These are phyloP conservation scores for Amphiprion clarkii DNA, from an alignment of 2,797 vertebrate genomes.

Conservation along the genomic window DNA sequence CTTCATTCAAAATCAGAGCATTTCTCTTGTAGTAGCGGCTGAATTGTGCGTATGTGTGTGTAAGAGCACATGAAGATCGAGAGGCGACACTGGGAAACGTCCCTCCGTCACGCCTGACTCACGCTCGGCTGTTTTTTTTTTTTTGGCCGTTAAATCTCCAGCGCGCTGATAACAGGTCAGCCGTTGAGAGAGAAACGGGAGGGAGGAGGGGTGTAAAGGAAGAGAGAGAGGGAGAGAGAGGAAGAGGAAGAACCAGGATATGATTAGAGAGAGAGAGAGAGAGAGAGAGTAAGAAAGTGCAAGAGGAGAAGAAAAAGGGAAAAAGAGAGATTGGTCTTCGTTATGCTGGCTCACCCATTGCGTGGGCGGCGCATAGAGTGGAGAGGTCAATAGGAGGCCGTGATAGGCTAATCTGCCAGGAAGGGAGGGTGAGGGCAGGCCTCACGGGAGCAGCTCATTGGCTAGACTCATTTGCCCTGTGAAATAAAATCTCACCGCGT, in stretches of 20 bases:
- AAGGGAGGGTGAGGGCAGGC: conserved; percentile 76
- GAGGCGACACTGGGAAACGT: conserved; percentile 69
- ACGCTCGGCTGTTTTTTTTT: conserved; percentile 32
- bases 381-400: conserved; percentile 77
- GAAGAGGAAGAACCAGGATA: conserved; percentile 63
- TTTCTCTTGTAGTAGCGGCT: conserved; percentile 17
- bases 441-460: conserved; percentile 78
- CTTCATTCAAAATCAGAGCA: conserved; percentile 38
- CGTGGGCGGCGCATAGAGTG: conserved; percentile 77
- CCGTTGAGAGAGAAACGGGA: conserved; percentile 69
- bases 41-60: conserved; percentile 22
- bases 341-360: conserved; percentile 75
- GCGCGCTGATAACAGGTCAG: conserved; percentile 80
- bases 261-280: conserved; percentile 66
- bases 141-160: conserved; percentile 74
- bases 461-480: conserved; percentile 74
- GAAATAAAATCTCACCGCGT: conserved; percentile 75
- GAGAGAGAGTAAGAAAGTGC: conserved; percentile 65
- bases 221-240: conserved; percentile 27
- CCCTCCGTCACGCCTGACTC: conserved; percentile 68
- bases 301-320: conserved; percentile 34
- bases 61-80: conserved; percentile 52
- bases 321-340: conserved; percentile 65
- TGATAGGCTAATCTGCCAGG: conserved; percentile 83
- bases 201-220: conserved; percentile 46